These are phyloP conservation scores for Torymus auratus DNA, from an alignment of 2,888 invertebrate genomes.

Conservation along the genomic window DNA sequence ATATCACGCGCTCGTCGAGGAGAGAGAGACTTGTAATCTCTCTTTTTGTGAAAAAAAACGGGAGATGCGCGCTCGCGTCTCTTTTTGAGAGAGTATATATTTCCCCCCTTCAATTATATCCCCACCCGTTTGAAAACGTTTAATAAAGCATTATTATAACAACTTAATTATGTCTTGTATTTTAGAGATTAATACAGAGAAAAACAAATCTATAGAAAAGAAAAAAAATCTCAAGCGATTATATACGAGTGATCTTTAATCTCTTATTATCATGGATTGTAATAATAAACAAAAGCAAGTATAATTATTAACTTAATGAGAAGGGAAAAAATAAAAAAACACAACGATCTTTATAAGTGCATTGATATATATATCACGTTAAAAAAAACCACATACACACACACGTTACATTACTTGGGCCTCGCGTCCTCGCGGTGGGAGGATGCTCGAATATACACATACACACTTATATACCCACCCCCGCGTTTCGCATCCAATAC, in stretches of 20 bases:
- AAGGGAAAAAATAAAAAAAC: slow-evolving; percentile 13
- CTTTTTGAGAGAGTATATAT: background rate
- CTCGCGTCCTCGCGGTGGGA: slow-evolving; percentile 35
- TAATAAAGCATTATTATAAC: background rate
- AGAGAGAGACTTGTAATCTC: background rate
- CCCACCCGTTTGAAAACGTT: slow-evolving; percentile 32
- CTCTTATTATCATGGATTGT: slow-evolving; percentile 33
- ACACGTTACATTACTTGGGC: no score
- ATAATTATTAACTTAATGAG: background rate
- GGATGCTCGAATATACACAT: slow-evolving; percentile 26
- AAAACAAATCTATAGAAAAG: slow-evolving; percentile 10
- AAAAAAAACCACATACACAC: no score
- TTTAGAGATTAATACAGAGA: slow-evolving; percentile 5
- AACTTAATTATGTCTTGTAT: slow-evolving; percentile 36
- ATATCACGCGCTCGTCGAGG: slow-evolving; percentile 47
- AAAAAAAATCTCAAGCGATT: slow-evolving; percentile 13
- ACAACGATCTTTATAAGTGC: slow-evolving; percentile 61
- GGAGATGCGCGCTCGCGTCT: background rate
- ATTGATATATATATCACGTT: slow-evolving; percentile 40
- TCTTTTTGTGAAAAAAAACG: slow-evolving; percentile 2
- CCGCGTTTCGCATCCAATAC: background rate
- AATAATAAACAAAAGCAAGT: slow-evolving; percentile 25
- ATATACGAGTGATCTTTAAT: slow-evolving; percentile 33
- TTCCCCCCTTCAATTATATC: slow-evolving; percentile 4
- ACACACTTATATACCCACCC: no score